Conservation (phyloP, 2,113 vertebrate species). For the Donacobius atricapilla region DNA sequence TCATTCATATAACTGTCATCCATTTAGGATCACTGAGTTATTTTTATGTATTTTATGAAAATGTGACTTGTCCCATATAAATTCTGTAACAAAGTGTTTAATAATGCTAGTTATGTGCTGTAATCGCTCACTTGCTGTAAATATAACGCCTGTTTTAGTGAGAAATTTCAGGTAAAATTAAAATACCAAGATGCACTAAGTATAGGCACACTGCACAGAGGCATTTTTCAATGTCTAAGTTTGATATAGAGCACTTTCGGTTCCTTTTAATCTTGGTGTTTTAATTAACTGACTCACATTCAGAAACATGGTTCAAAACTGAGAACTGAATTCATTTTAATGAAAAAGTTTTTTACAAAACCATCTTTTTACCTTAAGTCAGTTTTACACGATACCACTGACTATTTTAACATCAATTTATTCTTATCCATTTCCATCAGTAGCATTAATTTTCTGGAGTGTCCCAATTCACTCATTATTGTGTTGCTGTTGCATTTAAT, state of each 20-base stretch:
- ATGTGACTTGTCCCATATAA: not conserved
- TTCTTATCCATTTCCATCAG: not conserved
- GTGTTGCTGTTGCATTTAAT: not conserved
- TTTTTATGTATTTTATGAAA: not conserved
- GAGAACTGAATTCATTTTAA: not conserved
- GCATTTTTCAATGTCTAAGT: not conserved
- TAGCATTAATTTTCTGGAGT: not conserved
- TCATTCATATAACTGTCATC: not conserved
- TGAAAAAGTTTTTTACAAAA: not conserved
- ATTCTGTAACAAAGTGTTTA: not conserved
- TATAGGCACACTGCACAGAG: not conserved
- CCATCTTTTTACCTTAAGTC: not conserved
- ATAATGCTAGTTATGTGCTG: not conserved
- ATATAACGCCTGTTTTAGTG: not conserved
- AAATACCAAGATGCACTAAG: not conserved
- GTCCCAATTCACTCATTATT: not conserved
- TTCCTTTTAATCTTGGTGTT: not conserved
- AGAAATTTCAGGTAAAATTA: not conserved
- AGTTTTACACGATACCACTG: accelerated
- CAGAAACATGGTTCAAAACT: not conserved
- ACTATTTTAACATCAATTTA: not conserved
- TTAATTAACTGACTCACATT: not conserved
- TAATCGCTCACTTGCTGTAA: not conserved
- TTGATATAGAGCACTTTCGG: not conserved
- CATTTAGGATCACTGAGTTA: not conserved